A percentile compares a stretch with the other conserved stretches of the same genome.
Evolutionary conservation across 2,888 invertebrate species (phyloP).

Genomic region (Patella pellucida): DNA sequence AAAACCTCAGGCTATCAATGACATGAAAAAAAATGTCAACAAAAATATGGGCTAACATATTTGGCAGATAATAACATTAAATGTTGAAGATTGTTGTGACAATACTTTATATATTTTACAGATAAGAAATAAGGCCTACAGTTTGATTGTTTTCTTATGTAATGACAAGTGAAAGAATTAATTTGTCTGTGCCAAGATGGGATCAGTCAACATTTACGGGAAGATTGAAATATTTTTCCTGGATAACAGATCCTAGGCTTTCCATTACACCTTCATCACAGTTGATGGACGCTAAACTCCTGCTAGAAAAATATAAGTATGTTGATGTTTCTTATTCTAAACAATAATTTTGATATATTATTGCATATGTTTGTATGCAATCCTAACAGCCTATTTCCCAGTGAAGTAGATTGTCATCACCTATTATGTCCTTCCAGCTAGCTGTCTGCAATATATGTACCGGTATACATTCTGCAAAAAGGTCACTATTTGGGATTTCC

Average conservation of each 20-base stretch:
- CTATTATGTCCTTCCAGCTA: not conserved
- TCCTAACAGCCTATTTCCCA: not conserved
- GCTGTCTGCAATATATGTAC: not conserved
- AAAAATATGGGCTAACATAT: too few relatives aligned
- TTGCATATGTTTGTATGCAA: not conserved
- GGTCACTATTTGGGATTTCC: too few relatives aligned
- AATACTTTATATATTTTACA: too few relatives aligned
- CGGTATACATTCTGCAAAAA: not conserved
- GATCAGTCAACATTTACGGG: slow-evolving; percentile 91
- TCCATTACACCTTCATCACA: slow-evolving; percentile 77
- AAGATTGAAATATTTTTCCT: slow-evolving; percentile 90
- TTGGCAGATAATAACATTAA: too few relatives aligned
- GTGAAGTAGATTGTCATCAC: not conserved
- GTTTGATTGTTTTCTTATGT: too few relatives aligned
- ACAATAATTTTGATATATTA: not conserved
- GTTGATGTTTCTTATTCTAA: slow-evolving; percentile 48
- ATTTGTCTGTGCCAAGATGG: slow-evolving; percentile 88
- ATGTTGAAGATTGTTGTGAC: too few relatives aligned
- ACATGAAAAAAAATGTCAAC: too few relatives aligned
- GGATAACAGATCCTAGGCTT: slow-evolving; percentile 93
- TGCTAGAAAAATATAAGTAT: slow-evolving; percentile 82
- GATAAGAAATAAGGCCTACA: too few relatives aligned
- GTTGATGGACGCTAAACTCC: slow-evolving; percentile 76
- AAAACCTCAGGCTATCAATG: too few relatives aligned
- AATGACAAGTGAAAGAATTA: slow-evolving; percentile 48